A percentile compares a stretch with the other conserved stretches of the same genome.
Evolutionary conservation across 2,113 vertebrate genomes (phyloP).

Genomic region (Phycodurus eques): DNA sequence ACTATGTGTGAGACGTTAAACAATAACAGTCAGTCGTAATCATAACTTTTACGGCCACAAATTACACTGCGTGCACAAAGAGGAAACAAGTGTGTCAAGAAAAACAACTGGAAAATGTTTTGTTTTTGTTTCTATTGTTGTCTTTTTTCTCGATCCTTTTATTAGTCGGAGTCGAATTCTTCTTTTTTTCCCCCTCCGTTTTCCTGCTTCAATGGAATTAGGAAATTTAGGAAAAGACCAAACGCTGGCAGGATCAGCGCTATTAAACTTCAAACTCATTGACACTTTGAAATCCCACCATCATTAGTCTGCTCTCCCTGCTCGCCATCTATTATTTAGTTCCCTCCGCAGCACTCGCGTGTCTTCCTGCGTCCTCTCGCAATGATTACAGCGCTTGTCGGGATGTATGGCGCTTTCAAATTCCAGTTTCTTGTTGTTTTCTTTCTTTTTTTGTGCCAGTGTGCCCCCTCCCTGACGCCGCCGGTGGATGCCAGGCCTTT

Average conservation of each 20-base stretch:
- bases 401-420: constrained; percentile 29
- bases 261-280: constrained; percentile 5
- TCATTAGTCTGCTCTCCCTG: constrained; percentile 27
- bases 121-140: neutral
- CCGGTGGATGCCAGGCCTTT: neutral
- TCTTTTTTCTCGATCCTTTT: too few relatives aligned
- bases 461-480: neutral
- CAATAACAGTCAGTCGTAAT: neutral
- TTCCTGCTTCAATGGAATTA: neutral
- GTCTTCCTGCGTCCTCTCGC: constrained; percentile 3
- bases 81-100: neutral
- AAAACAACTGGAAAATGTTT: neutral
- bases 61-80: neutral
- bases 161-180: too few relatives aligned
- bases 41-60: neutral
- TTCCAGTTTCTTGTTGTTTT: neutral
- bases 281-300: constrained; percentile 15
- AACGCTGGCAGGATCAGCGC: neutral
- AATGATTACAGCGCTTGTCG: constrained; percentile 10
- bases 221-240: neutral
- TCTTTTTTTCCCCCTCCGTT: neutral
- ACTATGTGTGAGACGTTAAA: constrained; percentile 32
- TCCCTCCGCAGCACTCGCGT: neutral
- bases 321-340: constrained; percentile 37
- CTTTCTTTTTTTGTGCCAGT: neutral